Conservation (phyloP, 2,888 invertebrate species). For the Apodemia hepburni region DNA sequence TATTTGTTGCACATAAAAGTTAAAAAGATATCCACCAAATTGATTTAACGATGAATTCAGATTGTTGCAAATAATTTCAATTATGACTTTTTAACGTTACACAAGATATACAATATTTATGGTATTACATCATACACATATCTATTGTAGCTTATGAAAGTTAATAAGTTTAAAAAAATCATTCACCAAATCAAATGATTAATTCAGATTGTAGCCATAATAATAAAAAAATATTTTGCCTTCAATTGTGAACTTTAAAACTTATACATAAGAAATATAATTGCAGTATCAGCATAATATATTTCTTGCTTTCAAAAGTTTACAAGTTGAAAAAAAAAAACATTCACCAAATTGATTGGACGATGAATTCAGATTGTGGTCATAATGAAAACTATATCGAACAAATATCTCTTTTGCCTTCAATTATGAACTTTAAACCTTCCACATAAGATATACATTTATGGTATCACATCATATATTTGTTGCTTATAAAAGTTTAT, state of each 20-base stretch:
- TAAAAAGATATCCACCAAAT: background rate
- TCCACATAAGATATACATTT: constrained; percentile 14
- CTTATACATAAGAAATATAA: too few species aligned
- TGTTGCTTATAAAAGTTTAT: constrained; percentile 40
- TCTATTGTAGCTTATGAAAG: too few species aligned
- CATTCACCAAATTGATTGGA: background rate
- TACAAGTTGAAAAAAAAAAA: background rate
- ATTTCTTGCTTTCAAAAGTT: too few species aligned
- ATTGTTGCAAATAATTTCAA: background rate
- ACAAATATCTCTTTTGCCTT: background rate
- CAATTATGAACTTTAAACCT: constrained; percentile 10
- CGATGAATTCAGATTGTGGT: background rate
- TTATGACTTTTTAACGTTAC: background rate
- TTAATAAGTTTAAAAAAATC: background rate
- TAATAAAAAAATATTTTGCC: too few species aligned
- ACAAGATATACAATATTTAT: constrained; percentile 14
- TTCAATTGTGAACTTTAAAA: too few species aligned
- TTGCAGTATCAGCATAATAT: too few species aligned
- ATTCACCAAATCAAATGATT: too few species aligned
- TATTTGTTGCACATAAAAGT: too few species aligned
- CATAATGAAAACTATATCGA: background rate
- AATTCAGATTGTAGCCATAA: too few species aligned
- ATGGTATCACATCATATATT: constrained; percentile 24
- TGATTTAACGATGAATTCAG: background rate
- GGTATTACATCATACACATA: background rate